Conservation (phyloP, 2,888 invertebrate genomes). For the Lysandra bellargus region DNA sequence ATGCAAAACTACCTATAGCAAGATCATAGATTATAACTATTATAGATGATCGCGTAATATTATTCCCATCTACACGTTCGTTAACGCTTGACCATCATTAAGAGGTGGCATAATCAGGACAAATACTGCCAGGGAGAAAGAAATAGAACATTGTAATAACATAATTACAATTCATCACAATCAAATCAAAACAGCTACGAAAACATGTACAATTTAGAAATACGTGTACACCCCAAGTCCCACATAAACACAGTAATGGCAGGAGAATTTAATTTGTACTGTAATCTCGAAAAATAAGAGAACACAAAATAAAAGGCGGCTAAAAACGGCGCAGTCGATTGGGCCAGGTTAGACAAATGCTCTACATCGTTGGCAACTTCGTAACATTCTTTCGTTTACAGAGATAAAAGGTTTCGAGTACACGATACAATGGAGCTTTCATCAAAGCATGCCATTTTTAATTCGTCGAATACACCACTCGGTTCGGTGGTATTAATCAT, state of each 20-base stretch:
- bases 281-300: conserved; percentile 32
- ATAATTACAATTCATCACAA: background rate
- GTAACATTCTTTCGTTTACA: conserved; percentile 36
- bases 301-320: conserved; percentile 33
- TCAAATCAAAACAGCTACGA: background rate
- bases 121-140: background rate
- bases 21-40: background rate
- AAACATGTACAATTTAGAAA: background rate
- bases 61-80: background rate
- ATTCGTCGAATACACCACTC: conserved; percentile 3
- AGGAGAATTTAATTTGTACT: conserved; percentile 26
- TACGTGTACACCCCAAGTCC: background rate
- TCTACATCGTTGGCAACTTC: conserved; percentile 36
- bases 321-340: conserved; percentile 42
- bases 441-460: conserved; percentile 20
- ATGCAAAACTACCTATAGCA: background rate
- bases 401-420: conserved; percentile 36
- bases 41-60: too few relatives aligned
- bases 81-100: background rate
- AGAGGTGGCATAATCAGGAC: background rate
- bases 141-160: background rate
- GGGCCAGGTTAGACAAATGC: conserved; percentile 56
- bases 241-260: conserved; percentile 1
- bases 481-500: background rate
- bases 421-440: conserved; percentile 14